Conservation (phyloP, 2,888 invertebrate species). For the Thecophora atra region DNA sequence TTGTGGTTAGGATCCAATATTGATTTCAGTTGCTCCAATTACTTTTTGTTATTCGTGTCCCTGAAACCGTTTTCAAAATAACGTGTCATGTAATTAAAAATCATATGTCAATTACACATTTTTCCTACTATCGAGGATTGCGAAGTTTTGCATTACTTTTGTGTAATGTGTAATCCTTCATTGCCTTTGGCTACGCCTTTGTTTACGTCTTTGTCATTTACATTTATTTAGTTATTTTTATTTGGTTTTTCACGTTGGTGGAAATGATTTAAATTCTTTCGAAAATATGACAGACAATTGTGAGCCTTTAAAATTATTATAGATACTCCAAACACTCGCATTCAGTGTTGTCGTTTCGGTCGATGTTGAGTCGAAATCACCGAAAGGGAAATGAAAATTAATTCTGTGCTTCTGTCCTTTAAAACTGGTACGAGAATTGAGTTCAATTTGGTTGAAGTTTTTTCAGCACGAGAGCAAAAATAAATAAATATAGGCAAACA, state of each 20-base stretch:
- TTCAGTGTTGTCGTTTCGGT: constrained; percentile 11
- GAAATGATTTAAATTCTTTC: neutral
- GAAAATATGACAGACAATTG: neutral
- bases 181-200: neutral
- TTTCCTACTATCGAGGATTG: too few species aligned
- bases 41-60: too few species aligned
- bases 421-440: constrained; percentile 38
- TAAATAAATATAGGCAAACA: constrained; percentile 52
- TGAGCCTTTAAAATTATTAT: neutral
- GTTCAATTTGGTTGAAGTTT: constrained; percentile 23
- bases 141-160: too few species aligned
- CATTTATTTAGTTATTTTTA: neutral
- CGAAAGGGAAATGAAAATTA: constrained; percentile 38
- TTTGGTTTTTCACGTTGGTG: constrained; percentile 24
- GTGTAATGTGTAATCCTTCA: too few species aligned
- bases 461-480: constrained; percentile 44
- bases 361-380: constrained; percentile 27
- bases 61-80: too few species aligned
- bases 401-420: neutral
- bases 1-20: too few species aligned
- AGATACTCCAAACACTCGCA: neutral
- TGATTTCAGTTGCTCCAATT: too few species aligned
- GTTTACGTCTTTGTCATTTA: neutral
- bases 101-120: too few species aligned
- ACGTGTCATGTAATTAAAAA: too few species aligned